These are phyloP conservation scores for Strix uralensis DNA, from an alignment of 2,113 vertebrate genomes.

Conservation along the genomic window DNA sequence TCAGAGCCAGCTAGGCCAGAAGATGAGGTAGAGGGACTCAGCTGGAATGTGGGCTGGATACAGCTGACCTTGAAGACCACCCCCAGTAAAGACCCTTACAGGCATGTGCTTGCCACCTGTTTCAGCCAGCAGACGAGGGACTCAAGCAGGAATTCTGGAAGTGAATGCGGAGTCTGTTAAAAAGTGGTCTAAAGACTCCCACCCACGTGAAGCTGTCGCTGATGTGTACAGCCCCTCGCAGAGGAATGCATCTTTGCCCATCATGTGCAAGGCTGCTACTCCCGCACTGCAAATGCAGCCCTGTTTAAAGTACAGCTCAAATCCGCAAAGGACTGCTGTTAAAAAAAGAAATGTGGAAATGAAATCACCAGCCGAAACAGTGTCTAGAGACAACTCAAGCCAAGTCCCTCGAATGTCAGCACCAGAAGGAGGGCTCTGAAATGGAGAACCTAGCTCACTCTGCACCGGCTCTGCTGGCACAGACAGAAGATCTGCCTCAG, in stretches of 20 bases:
- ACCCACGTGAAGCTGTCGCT: not conserved
- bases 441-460: not conserved
- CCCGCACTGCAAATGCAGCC: not conserved
- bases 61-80: slow-evolving; percentile 16
- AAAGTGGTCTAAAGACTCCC: not conserved
- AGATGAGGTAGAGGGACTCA: not conserved
- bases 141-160: slow-evolving; percentile 29
- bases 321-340: not conserved
- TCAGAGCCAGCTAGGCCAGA: not conserved
- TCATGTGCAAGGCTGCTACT: not conserved
- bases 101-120: slow-evolving; percentile 58
- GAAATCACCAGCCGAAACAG: slow-evolving; percentile 25
- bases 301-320: not conserved
- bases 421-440: slow-evolving; percentile 23
- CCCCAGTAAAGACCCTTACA: not conserved
- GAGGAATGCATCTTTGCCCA: not conserved
- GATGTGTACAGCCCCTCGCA: not conserved
- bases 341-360: not conserved
- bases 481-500: not conserved
- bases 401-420: slow-evolving; percentile 37
- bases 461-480: slow-evolving; percentile 34
- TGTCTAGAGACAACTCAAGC: slow-evolving; percentile 17
- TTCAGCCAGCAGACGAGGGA: not conserved
- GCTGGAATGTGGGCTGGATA: not conserved
- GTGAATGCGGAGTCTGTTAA: slow-evolving; percentile 37